Percentiles rank a stretch among this genome's conserved stretches.
Conservation (phyloP, 2,888 invertebrate species). For the Deilephila porcellus region DNA sequence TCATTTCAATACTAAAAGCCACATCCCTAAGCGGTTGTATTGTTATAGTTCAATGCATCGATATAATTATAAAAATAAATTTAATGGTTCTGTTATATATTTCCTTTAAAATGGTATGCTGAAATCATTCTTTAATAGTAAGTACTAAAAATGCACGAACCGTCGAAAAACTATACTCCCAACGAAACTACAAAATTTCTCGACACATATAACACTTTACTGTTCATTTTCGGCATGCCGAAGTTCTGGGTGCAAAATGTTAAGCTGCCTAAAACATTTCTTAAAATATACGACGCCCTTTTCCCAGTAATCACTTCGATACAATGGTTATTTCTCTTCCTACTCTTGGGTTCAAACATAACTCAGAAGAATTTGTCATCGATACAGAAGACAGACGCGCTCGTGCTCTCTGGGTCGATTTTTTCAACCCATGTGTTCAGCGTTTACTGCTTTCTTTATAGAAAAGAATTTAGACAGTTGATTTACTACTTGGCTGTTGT, state of each 20-base stretch:
- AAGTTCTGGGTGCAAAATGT: conserved; percentile 46
- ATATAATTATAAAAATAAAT: background rate
- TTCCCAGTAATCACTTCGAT: conserved; percentile 29
- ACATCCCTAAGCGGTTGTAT: too few species aligned
- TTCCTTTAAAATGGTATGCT: background rate
- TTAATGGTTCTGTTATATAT: background rate
- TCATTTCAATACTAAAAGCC: too few species aligned
- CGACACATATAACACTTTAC: conserved; percentile 34
- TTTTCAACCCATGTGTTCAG: conserved; percentile 33
- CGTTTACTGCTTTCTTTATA: conserved; percentile 36
- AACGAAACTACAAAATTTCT: conserved; percentile 37
- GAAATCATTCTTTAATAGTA: background rate
- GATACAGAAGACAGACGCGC: conserved; percentile 35
- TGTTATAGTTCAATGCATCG: too few species aligned
- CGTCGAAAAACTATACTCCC: background rate
- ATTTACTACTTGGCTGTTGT: conserved; percentile 38
- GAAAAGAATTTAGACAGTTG: conserved; percentile 35
- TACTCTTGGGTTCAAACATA: conserved; percentile 32
- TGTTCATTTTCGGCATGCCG: conserved; percentile 35
- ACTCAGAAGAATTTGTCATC: conserved; percentile 34
- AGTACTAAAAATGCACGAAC: background rate
- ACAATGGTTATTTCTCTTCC: background rate
- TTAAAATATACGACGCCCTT: conserved; percentile 34
- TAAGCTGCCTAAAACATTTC: conserved; percentile 35
- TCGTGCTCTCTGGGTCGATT: conserved; percentile 36